Conservation (phyloP, 2,113 vertebrate genomes). For the Sorex fumeus region DNA sequence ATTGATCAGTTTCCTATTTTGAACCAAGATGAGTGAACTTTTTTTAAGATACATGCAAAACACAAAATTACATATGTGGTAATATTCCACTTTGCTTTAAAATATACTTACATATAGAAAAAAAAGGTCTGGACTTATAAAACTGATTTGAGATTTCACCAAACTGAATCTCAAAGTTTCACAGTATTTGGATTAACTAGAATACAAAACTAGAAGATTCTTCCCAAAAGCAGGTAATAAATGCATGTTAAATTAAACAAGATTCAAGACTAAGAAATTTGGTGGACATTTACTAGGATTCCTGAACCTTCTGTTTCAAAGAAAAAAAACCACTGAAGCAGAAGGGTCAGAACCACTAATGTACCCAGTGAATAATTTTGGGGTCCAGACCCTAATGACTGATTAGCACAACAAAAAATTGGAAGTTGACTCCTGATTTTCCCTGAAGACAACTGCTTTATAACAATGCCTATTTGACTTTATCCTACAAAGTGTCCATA, state of each 20-base stretch:
- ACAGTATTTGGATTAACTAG: neutral
- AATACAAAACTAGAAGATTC: neutral
- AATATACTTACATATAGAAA: neutral
- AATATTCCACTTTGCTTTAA: neutral
- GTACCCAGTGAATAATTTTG: neutral
- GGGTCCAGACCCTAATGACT: neutral
- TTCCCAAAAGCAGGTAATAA: neutral
- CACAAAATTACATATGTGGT: neutral
- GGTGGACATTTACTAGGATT: neutral
- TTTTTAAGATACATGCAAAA: constrained; percentile 29
- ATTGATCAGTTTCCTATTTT: neutral
- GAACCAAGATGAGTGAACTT: neutral
- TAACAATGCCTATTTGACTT: neutral
- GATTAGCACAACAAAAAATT: neutral
- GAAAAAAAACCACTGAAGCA: neutral
- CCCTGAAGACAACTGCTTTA: neutral
- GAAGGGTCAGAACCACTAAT: neutral
- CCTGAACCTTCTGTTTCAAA: neutral
- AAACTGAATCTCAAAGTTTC: neutral
- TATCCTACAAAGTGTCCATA: neutral
- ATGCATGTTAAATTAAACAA: constrained; percentile 8
- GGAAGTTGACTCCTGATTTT: neutral
- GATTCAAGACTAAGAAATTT: neutral
- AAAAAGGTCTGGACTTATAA: neutral
- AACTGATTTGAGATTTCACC: neutral